phyloP scores from a whole-genome alignment of 2,797 vertebrate genomes.

The Anabacerthia variegaticeps region DNA sequence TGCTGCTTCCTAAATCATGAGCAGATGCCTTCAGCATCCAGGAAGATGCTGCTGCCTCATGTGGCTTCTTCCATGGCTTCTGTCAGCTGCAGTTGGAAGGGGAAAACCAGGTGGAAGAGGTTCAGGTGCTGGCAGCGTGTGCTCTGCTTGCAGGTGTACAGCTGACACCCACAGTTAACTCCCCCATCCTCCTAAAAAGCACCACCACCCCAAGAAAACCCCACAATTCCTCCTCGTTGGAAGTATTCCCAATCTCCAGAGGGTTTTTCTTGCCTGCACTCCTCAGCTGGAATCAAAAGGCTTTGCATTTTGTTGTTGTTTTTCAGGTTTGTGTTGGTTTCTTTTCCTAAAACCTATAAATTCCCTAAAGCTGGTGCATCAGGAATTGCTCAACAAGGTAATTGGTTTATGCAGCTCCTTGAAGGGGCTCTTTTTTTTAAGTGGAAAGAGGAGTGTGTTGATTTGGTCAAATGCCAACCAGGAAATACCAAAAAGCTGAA shows the following conservation, averaged over 20 bases:
- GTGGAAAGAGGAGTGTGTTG: background rate
- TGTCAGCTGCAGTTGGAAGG: background rate
- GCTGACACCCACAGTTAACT: background rate
- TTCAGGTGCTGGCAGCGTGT: background rate
- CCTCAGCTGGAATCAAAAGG: background rate
- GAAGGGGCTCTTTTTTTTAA: background rate
- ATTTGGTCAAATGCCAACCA: constrained; percentile 27
- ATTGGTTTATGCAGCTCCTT: background rate
- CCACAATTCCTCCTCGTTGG: background rate
- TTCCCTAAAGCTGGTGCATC: background rate
- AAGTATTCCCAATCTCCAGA: background rate
- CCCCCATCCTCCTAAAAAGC: background rate
- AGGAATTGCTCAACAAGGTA: background rate
- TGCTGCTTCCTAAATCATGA: background rate
- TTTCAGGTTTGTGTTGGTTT: background rate
- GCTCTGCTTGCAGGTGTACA: background rate
- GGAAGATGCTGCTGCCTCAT: background rate
- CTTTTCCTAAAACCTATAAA: background rate
- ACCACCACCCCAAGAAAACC: background rate
- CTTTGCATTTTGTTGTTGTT: accelerated
- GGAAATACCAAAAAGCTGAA: constrained; percentile 71
- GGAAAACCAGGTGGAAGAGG: background rate
- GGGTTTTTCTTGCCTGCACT: background rate
- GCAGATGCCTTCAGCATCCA: background rate
- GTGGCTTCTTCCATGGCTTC: background rate